Base-by-base conservation (phyloP, 2,888 invertebrate species). In the Synergus japonicus region DNA sequence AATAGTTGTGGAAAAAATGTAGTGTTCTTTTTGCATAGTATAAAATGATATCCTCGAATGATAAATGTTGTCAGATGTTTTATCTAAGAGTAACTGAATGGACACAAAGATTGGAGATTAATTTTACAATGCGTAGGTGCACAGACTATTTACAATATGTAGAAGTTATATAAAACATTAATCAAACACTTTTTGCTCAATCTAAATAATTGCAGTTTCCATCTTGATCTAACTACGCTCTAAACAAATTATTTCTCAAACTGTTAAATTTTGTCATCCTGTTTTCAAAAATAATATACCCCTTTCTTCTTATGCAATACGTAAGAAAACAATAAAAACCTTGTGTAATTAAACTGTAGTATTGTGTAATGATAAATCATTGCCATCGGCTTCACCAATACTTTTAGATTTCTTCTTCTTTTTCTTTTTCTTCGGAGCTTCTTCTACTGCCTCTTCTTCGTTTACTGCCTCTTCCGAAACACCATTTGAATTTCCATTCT, bases 341-440 rank as follows among this genome's bases (percentile, higher is more conserved):
- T 29, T 29, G 7, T 37, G 5, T 54, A n/a, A 54, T 73, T 73
- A 54, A 49, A n/a, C 29, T n/a, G 49, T 54, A 9, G 37, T 49
- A 49, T 69, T 66, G n/a, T 66, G 4, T 7, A 29, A 46, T 13
- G 46, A 46, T 7, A 22, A 69, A 22, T 2, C 15, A n/a, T 73
- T n/a, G n/a, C 54, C 73, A 1, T 73, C 66, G 15, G 8, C 58
- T 44, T 79, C 87, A 8, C 77, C 80, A 79, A 84, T 76, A 81
- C 81, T 84, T 81, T 92, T 92, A 7, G 90, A 91, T 84, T 92
- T 92, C 83, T 91, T 92, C 84, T 92, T 92, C 87, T 93, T 92
- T 84, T 93, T 93, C 81, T 93, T 93, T 84, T 92, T 93, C 80
- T 91, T 91, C 15, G 90, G 88, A 12, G 90, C 87, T 78, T 91